These are phyloP conservation scores for Xestia rhomboidea DNA, from an alignment of 2,888 invertebrate species.

Conservation along the genomic window DNA sequence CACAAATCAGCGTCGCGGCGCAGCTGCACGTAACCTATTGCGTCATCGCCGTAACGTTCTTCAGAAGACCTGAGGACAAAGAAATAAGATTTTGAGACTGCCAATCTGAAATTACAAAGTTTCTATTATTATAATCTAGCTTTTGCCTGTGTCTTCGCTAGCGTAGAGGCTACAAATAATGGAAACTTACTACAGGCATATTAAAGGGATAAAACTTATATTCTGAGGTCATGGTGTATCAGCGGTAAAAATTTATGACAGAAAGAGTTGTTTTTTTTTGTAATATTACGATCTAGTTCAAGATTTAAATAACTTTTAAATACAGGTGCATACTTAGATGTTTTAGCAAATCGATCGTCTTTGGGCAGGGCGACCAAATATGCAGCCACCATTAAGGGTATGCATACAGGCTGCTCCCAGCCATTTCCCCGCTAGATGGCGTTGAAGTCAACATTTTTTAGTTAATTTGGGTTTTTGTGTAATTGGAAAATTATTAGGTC, in stretches of 20 bases:
- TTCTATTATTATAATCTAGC: neutral
- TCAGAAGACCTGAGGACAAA: neutral
- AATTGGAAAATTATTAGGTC: too few species aligned
- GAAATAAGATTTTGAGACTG: neutral
- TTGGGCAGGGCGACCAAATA: neutral
- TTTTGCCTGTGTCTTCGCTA: neutral
- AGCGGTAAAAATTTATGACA: neutral
- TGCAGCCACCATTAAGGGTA: neutral
- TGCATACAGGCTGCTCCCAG: too few species aligned
- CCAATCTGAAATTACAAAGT: neutral
- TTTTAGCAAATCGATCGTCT: neutral
- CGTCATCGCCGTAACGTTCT: neutral
- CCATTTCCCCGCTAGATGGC: too few species aligned
- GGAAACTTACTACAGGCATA: neutral
- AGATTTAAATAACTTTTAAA: neutral
- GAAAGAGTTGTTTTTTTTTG: neutral
- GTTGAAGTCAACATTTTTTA: too few species aligned
- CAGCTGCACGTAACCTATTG: slow-evolving; percentile 18
- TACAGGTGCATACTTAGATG: neutral
- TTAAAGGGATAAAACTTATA: neutral
- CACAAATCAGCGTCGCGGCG: neutral
- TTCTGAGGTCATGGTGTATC: neutral
- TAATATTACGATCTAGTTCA: neutral
- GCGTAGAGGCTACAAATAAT: neutral
- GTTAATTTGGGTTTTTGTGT: too few species aligned